Evolutionary conservation across 2,888 invertebrate genomes (phyloP).

Genomic region (Eremobia ochroleuca): DNA sequence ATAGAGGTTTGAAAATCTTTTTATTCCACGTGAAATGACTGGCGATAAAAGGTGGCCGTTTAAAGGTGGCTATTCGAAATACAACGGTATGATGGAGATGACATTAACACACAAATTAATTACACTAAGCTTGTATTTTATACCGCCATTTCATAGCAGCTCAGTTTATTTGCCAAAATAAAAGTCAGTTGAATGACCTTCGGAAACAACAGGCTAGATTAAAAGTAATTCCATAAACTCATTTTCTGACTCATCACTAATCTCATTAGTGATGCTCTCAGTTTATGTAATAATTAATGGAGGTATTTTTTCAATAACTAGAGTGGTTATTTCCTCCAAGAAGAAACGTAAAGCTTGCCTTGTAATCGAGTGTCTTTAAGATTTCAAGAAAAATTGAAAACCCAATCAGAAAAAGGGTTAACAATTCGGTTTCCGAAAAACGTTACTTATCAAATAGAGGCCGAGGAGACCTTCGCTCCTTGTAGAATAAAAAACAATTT

Average conservation of each 20-base stretch:
- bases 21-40: constrained; percentile 15
- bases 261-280: constrained; percentile 42
- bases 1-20: constrained; percentile 26
- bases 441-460: constrained; percentile 8
- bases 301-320: background rate
- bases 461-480: background rate
- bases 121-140: background rate
- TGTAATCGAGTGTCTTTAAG: background rate
- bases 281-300: background rate
- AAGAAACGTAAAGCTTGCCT: background rate
- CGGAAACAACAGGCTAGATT: background rate
- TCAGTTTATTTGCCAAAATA: background rate
- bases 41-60: constrained; percentile 6
- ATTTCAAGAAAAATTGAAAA: constrained; percentile 2
- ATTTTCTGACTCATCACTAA: constrained; percentile 59
- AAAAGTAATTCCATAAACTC: constrained; percentile 51
- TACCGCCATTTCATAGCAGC: background rate
- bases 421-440: constrained; percentile 16
- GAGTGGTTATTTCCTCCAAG: rapidly evolving
- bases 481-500: constrained; percentile 14
- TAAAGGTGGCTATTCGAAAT: constrained; percentile 9
- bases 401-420: constrained; percentile 38
- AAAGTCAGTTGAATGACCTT: constrained; percentile 10
- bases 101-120: background rate
- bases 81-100: background rate